Evolutionary conservation across 2,888 invertebrate species (phyloP).

Genomic region (Meghimatium bilineatum): DNA sequence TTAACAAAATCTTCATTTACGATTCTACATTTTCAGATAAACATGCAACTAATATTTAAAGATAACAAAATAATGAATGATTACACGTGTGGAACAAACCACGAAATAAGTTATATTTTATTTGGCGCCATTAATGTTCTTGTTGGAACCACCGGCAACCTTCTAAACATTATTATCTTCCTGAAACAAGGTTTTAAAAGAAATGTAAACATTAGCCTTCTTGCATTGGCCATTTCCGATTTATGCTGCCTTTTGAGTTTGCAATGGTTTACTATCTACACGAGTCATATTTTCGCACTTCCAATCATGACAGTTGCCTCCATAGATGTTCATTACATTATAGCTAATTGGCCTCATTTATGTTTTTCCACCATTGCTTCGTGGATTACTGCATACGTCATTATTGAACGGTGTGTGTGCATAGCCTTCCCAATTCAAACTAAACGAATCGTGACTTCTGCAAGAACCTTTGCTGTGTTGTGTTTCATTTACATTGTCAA

Average conservation of each 20-base stretch:
- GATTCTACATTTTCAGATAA: background rate
- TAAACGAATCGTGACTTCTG: background rate
- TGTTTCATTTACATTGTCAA: background rate
- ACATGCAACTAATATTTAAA: background rate
- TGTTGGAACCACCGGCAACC: background rate
- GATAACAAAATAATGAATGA: background rate
- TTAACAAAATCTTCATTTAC: background rate
- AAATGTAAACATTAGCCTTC: background rate
- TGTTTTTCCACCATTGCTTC: background rate
- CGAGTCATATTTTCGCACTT: background rate
- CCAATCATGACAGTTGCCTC: background rate
- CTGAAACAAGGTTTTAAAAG: background rate
- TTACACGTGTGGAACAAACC: background rate
- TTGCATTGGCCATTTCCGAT: constrained; percentile 19
- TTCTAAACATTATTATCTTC: background rate
- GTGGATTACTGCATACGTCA: background rate
- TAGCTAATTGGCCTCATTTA: background rate
- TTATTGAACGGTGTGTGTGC: background rate
- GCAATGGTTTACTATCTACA: background rate
- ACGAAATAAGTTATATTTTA: background rate
- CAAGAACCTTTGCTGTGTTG: background rate
- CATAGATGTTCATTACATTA: background rate
- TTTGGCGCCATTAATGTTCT: background rate
- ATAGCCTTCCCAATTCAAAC: background rate
- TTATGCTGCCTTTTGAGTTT: background rate